Base-by-base conservation (phyloP, 30 jellyfish, hydroid and myxozoan genomes). In the Hydractinia symbiolongicarpus region DNA sequence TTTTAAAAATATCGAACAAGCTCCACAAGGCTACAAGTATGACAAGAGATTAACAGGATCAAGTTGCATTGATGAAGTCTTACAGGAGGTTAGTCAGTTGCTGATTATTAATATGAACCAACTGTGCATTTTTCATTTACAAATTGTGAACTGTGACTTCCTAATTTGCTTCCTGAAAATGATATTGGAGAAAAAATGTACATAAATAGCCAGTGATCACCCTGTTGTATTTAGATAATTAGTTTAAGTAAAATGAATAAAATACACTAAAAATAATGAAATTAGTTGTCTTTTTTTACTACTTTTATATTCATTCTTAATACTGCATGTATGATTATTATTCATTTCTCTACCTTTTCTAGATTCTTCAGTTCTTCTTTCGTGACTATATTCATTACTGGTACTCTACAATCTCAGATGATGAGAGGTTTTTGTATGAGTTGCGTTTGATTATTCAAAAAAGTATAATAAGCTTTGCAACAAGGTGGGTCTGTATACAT, bases 21-120 rank as follows among this genome's bases (percentile, higher is more conserved):
- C 98, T 14, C 96, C 90, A 30, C 90, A 80, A 52, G 81, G 53
- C 49, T 93, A 82, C 86, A 93, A 88, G 71, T 93, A 77, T 66
- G 98, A 93, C 83, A 93, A 84, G 71, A 60, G 98, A 69, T 51
- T 93, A 79, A 93, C 98, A 8, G 98, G 98, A 60, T 93, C 98
- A 66, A 87, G 95, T 64, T 79, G 92, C 40, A 79, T 93, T 82
- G 98, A 93, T 81, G 95, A 89, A 62, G 96, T 91, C 5, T 58
- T 93, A 49, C 98, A 93, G 81, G 98, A 93, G 95, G 98, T 93
- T 72, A 7, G 17, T 17, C n/a, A 72, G 19, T n/a, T 64, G 52
- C 19, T 58, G 69, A 58, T 58, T 13, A 64, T 64, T 13, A 64
- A 44, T 4, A 64, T 7, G 4, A n/a, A 64, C 19, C 19, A 64